Conservation (phyloP, 2,113 vertebrate genomes). For the Octodon degus region DNA sequence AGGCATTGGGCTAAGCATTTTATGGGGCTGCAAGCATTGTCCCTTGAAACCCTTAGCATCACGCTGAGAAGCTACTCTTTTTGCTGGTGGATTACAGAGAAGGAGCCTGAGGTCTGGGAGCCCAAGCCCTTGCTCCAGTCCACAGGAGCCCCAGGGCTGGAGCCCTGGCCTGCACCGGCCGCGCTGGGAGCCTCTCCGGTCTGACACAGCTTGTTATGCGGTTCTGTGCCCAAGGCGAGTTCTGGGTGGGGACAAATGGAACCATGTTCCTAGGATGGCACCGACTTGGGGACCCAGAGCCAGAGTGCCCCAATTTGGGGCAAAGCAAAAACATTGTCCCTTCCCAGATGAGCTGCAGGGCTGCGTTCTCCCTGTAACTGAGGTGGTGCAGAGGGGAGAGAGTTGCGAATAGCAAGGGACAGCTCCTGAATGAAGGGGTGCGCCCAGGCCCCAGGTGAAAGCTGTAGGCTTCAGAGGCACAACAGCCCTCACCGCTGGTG, state of each 20-base stretch:
- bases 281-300: background rate
- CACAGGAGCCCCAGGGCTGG: background rate
- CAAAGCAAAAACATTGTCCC: background rate
- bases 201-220: fast-evolving
- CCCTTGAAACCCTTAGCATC: background rate
- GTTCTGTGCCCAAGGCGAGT: fast-evolving
- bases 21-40: constrained; percentile 25
- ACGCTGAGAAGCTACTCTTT: background rate
- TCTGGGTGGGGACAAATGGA: background rate
- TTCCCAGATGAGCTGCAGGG: background rate
- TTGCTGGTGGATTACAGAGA: background rate
- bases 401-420: background rate
- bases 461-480: background rate
- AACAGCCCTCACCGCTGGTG: background rate
- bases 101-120: background rate
- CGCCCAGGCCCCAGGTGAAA: fast-evolving
- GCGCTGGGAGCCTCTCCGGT: fast-evolving
- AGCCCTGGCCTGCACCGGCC: background rate
- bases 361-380: background rate
- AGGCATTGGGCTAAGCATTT: background rate
- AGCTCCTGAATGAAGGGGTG: too few species aligned
- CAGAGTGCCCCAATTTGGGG: background rate
- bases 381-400: background rate
- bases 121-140: background rate
- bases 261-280: fast-evolving